Evolutionary conservation across 2,888 invertebrate genomes (phyloP).

Genomic region (Xanthia togata): DNA sequence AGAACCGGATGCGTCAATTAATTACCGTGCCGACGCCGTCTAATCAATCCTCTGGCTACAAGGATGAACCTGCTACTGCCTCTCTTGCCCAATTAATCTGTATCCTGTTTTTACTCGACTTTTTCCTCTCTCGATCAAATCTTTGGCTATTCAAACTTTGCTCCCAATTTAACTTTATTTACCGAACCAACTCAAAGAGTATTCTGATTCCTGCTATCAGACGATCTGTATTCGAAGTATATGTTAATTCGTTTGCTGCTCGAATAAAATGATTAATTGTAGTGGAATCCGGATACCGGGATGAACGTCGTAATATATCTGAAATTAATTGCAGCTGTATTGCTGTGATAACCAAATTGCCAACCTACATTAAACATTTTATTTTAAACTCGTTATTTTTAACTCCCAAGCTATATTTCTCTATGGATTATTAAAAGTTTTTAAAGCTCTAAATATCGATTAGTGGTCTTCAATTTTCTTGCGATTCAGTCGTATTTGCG

Average conservation of each 20-base stretch:
- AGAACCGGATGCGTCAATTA: slow-evolving; percentile 77
- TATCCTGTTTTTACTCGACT: slow-evolving; percentile 67
- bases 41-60: slow-evolving; percentile 76
- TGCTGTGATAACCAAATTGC: slow-evolving; percentile 49
- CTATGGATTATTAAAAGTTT: background rate
- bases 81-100: slow-evolving; percentile 68
- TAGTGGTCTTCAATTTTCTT: background rate
- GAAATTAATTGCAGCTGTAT: slow-evolving; percentile 58
- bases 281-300: slow-evolving; percentile 35
- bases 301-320: slow-evolving; percentile 53
- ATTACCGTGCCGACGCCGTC: slow-evolving; percentile 74
- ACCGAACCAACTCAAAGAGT: slow-evolving; percentile 40
- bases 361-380: slow-evolving; percentile 33
- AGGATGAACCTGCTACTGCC: slow-evolving; percentile 70
- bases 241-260: slow-evolving; percentile 53
- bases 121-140: slow-evolving; percentile 55
- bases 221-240: slow-evolving; percentile 43
- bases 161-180: slow-evolving; percentile 56
- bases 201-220: slow-evolving; percentile 32
- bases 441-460: slow-evolving; percentile 9
- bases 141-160: slow-evolving; percentile 51
- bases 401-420: background rate
- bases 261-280: slow-evolving; percentile 57
- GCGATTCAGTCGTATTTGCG: slow-evolving; percentile 4
- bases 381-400: slow-evolving; percentile 7